Base-by-base conservation (phyloP, 2,113 vertebrate species). In the Muntiacus muntjak region DNA sequence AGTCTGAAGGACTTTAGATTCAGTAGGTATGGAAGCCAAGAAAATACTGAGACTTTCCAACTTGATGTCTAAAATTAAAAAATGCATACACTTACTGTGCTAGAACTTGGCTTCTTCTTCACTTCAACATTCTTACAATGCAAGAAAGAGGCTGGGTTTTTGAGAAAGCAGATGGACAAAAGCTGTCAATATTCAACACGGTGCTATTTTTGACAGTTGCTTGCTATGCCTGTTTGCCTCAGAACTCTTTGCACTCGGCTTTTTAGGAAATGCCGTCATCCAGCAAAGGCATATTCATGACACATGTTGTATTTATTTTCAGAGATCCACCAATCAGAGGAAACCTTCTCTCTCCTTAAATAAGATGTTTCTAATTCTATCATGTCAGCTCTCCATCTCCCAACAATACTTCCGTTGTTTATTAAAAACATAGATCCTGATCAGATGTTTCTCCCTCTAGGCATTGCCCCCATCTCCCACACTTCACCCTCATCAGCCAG, bases 401-500 rank as follows among this genome's bases (percentile, higher is more conserved):
- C 60, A 58, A 33, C 45, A 81, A 25, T 50, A 84, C 54, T 79
- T 81, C 16, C 26, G 64, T 33, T 89, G 83, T 92, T 94, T 97
- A 97, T 97, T 97, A 95, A 95, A 97, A 95, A 84, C 96, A 93
- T 97, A 91, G 93, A 95, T 97, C 95, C 93, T 95, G 57, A 87
- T 82, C 81, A 45, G n/a, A 76, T 62, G 60, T 33, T n/a, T 67
- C 50, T 91, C 55, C 87, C 83, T 76, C 36, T 7, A 60, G 91
- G 83, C 82, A 25, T 25, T 25, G 26, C 26, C 52, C 52, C 57
- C 28, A 9, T 15, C 11, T 45, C 58, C n/a, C 10, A 26, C 1
- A 3, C 15, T 11, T 36, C 25, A 23, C 36, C 36, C 85, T 84
- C n/a, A 17, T 47, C 55, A 89, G 60, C 79, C 30, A 12, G 54